phyloP scores from a whole-genome alignment of 2,797 vertebrate genomes.

The Cyclopterus lumpus region DNA sequence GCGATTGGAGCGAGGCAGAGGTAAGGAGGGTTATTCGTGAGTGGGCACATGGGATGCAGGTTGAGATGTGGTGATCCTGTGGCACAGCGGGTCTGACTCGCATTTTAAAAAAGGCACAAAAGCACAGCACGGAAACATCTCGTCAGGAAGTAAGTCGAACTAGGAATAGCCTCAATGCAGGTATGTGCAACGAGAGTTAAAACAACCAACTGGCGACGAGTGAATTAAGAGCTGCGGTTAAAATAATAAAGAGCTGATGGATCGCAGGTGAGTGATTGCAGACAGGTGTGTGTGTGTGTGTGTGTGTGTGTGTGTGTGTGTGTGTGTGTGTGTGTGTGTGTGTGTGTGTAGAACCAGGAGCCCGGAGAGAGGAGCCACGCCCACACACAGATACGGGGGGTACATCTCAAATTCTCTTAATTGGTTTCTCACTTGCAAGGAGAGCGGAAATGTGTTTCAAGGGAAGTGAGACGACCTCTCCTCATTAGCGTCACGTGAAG shows the following conservation, averaged over 20 bases:
- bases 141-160: not conserved
- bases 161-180: not conserved
- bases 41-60: not conserved
- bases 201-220: not conserved
- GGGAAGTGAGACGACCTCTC: too few species aligned
- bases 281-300: too few species aligned
- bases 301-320: too few species aligned
- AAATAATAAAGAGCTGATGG: not conserved
- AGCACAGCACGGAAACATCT: not conserved
- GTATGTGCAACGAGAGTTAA: not conserved
- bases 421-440: too few species aligned
- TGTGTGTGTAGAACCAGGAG: not conserved
- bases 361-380: not conserved
- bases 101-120: not conserved
- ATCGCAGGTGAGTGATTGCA: not conserved
- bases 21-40: slow-evolving; percentile 1
- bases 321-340: too few species aligned
- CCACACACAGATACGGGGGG: not conserved
- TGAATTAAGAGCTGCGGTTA: not conserved
- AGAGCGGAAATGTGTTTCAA: too few species aligned
- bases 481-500: too few species aligned
- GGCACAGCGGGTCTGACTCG: not conserved
- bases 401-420: too few species aligned
- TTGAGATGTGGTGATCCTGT: not conserved
- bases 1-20: not conserved